Base-by-base conservation (phyloP, 2,797 vertebrate species). In the Tenualosa thibaudeaui region DNA sequence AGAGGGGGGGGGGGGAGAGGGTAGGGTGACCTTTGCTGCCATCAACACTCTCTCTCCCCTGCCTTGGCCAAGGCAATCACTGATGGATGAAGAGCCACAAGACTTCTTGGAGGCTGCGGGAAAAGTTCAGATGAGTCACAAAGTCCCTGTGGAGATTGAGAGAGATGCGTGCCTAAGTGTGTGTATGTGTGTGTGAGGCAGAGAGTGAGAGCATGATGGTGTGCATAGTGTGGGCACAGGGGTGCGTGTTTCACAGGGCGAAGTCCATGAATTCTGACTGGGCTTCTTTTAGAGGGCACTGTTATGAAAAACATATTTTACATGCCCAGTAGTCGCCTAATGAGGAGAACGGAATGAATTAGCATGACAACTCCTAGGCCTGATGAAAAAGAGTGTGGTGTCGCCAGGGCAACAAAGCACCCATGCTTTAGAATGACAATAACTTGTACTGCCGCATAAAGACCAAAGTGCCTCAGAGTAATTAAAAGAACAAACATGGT, bases 11-110 rank as follows among this genome's bases (percentile, higher is more conserved):
- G 49, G 24, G 13, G 51, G n/a, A 40, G 46, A 58, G 81, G 68
- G 71, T n/a, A 84, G 50, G 81, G 68, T 87, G 84, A 84, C 82
- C 84, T 88, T 85, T 83, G 65, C 49, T 82, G 81, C 49, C 62
- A 60, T 56, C 78, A 81, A 83, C 50, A 17, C 54, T 6, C 26
- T 81, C 83, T 84, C n/a, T 43, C 68, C 68, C 13, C 68, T 40
- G 15, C 54, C 17, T 82, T 15, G 51, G 60, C 54, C 82, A 31
- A 58, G 68, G 40, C 65, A 83, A 84, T 56, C 26, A 81, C 51
- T 84, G 83, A 83, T 88, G 83, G 53, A 87, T 88, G 84, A 71
- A 83, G 43, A 43, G 40, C 43, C 46, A 12, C 53, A 75, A 82
- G 62, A 71, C 81, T 86, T 50, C 68, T 62, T 84, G 85, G 71